Conservation (phyloP, 2,113 vertebrate species). For the Osmerus eperlanus region DNA sequence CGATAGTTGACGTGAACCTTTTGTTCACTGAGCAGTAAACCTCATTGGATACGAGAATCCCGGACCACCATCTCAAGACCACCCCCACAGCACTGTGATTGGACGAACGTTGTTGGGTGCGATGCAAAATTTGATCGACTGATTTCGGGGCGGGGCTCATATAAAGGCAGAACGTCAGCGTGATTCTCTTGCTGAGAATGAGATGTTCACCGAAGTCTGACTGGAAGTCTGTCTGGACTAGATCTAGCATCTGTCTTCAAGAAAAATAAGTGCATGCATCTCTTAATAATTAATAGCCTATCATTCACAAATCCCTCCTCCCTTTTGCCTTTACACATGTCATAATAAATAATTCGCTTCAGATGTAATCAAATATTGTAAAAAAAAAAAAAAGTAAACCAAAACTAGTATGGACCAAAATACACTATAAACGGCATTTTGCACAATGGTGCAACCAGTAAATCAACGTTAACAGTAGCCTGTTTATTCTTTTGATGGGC, state of each 20-base stretch:
- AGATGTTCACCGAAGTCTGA: background rate
- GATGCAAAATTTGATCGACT: conserved; percentile 78
- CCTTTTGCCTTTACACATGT: too few species aligned
- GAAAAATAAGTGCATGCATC: background rate
- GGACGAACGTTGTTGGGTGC: conserved; percentile 51
- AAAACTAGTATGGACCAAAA: too few species aligned
- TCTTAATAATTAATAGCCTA: too few species aligned
- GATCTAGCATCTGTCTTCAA: background rate
- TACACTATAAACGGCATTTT: too few species aligned
- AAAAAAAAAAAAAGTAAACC: too few species aligned
- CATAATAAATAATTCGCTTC: too few species aligned
- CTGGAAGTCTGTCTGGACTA: background rate
- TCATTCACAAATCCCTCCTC: too few species aligned
- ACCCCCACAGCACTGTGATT: conserved; percentile 57
- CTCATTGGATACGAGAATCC: conserved; percentile 61
- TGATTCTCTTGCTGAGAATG: conserved; percentile 6
- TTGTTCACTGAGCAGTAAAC: conserved; percentile 41
- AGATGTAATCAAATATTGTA: too few species aligned
- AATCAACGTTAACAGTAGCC: too few species aligned
- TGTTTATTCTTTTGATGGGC: too few species aligned
- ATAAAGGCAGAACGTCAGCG: conserved; percentile 55
- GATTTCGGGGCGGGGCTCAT: conserved; percentile 73
- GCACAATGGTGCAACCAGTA: too few species aligned
- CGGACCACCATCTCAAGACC: conserved; percentile 72
- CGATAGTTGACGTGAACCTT: conserved; percentile 48